Conservation (phyloP, 2,113 vertebrate genomes). For the Vulpes vulpes region DNA sequence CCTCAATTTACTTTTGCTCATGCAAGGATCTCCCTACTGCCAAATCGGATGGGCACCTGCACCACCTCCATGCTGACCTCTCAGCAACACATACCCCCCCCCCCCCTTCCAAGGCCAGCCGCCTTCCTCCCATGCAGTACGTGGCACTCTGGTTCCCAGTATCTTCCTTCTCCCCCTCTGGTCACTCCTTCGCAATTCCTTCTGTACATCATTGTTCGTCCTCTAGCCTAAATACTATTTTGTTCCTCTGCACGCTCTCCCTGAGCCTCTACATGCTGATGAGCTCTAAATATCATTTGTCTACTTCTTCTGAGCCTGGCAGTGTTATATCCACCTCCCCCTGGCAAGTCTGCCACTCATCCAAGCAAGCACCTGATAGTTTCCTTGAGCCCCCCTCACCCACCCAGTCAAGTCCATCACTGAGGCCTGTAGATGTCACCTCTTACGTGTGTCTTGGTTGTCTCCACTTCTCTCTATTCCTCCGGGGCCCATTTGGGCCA, state of each 20-base stretch:
- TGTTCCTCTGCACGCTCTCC: neutral
- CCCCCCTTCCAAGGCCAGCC: neutral
- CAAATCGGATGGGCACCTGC: neutral
- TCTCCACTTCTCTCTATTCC: neutral
- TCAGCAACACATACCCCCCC: neutral
- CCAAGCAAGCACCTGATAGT: neutral
- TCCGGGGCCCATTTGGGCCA: neutral
- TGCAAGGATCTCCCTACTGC: neutral
- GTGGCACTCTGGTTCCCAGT: neutral
- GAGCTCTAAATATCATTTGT: neutral
- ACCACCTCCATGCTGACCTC: neutral
- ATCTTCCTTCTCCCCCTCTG: neutral
- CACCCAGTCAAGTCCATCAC: neutral
- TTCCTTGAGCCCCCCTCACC: neutral
- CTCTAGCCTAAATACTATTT: neutral
- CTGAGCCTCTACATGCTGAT: neutral
- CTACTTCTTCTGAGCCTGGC: neutral
- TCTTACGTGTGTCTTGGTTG: neutral
- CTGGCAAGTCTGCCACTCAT: neutral
- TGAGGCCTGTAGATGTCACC: neutral
- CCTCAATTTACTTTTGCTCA: constrained; percentile 44
- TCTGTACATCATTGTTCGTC: neutral
- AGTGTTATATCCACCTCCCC: neutral
- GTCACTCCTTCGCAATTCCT: neutral
- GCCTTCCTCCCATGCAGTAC: neutral